phyloP scores from a whole-genome alignment of 2,797 vertebrate species.

The Miichthys miiuy region DNA sequence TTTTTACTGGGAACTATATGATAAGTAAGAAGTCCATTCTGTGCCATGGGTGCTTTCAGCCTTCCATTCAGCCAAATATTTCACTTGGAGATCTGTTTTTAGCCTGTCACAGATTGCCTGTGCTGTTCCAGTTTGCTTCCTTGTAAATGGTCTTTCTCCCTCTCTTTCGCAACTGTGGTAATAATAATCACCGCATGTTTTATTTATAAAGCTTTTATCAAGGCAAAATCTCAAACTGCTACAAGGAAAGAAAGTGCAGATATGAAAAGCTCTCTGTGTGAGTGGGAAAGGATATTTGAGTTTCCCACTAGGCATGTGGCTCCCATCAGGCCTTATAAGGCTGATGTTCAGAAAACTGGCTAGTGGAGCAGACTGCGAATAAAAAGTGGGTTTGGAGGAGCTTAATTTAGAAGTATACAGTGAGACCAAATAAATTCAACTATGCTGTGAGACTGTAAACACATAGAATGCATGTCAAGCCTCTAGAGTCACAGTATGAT shows the following conservation, averaged over 20 bases:
- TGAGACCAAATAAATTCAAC: slow-evolving; percentile 25
- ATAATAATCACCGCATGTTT: slow-evolving; percentile 36
- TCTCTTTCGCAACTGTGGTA: background rate
- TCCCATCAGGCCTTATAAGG: slow-evolving; percentile 77
- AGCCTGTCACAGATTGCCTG: slow-evolving; percentile 47
- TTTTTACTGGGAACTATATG: background rate
- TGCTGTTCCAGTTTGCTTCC: slow-evolving; percentile 29
- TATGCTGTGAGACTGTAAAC: no score
- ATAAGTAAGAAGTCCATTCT: background rate
- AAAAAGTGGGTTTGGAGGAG: slow-evolving; percentile 33
- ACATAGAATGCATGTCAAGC: no score
- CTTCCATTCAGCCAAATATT: background rate
- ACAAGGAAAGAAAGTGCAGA: background rate
- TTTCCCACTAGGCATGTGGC: slow-evolving; percentile 72
- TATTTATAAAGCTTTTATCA: slow-evolving; percentile 40
- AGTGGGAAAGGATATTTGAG: slow-evolving; percentile 58
- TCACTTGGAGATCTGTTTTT: slow-evolving; percentile 25
- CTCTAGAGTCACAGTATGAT: no score
- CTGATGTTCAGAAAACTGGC: slow-evolving; percentile 65
- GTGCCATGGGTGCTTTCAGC: slow-evolving; percentile 9
- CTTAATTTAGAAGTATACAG: slow-evolving; percentile 55
- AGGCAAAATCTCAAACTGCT: slow-evolving; percentile 14
- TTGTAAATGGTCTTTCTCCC: slow-evolving; percentile 2
- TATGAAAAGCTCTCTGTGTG: background rate
- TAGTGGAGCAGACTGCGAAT: slow-evolving; percentile 44